A percentile compares a stretch with the other conserved stretches of the same genome.
Evolutionary conservation across 2,797 vertebrate genomes (phyloP).

Genomic region (Parambassis ranga): DNA sequence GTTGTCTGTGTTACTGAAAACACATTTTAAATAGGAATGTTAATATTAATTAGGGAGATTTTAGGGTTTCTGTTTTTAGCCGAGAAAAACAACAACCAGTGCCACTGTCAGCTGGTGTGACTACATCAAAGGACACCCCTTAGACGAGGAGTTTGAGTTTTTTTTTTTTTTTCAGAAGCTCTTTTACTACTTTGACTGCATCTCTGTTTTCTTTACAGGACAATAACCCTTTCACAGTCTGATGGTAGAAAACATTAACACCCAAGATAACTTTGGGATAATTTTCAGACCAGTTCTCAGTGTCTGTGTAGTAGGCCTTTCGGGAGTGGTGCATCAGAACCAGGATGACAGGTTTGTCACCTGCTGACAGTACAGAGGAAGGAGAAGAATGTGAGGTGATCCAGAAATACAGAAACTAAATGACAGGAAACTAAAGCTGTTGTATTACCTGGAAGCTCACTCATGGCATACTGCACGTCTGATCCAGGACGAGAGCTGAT

Average conservation of each 20-base stretch:
- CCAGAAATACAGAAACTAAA: too few relatives aligned
- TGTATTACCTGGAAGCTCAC: background rate
- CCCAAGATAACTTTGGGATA: background rate
- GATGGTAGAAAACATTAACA: background rate
- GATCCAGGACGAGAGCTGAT: background rate
- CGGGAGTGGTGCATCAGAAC: conserved; percentile 5
- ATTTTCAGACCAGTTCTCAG: accelerated
- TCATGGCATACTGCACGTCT: background rate
- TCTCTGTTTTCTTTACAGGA: accelerated
- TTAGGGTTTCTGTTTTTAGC: too few relatives aligned
- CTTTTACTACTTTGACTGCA: accelerated
- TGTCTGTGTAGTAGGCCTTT: background rate
- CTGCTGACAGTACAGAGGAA: too few relatives aligned
- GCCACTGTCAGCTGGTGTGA: too few relatives aligned
- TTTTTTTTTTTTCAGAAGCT: background rate
- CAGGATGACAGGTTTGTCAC: background rate
- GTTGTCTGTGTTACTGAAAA: too few relatives aligned
- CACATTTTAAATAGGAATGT: too few relatives aligned
- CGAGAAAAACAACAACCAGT: too few relatives aligned
- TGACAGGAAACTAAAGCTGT: too few relatives aligned
- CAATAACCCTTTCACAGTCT: background rate
- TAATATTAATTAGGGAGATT: too few relatives aligned
- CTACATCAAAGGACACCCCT: too few relatives aligned
- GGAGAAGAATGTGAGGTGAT: too few relatives aligned
- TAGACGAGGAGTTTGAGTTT: too few relatives aligned